phyloP scores from a whole-genome alignment of 2,888 invertebrate genomes.

The Apotomis betuletana region DNA sequence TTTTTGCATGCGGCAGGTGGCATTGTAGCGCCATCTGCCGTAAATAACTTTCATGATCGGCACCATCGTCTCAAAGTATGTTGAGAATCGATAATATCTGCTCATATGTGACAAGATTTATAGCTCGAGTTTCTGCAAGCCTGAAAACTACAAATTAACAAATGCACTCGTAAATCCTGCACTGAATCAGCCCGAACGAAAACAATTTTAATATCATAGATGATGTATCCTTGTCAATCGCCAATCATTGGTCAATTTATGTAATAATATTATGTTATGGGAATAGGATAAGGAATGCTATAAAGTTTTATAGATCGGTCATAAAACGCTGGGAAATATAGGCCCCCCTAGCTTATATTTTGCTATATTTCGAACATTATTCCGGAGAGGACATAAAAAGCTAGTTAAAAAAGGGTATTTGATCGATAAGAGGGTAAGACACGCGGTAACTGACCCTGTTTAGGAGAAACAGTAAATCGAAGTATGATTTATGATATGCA shows the following conservation, averaged over 20 bases:
- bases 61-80: too few species aligned
- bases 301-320: conserved; percentile 31
- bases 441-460: neutral
- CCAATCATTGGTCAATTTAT: conserved; percentile 31
- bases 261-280: conserved; percentile 20
- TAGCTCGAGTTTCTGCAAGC: too few species aligned
- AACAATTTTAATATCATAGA: conserved; percentile 2
- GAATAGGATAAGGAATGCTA: conserved; percentile 17
- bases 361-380: conserved; percentile 30
- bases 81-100: too few species aligned
- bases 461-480: too few species aligned
- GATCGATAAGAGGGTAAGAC: conserved; percentile 22
- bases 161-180: too few species aligned
- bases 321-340: conserved; percentile 34
- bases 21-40: too few species aligned
- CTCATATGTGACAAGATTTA: too few species aligned
- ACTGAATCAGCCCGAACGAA: neutral
- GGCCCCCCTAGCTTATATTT: conserved; percentile 28
- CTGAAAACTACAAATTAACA: too few species aligned
- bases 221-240: conserved; percentile 13
- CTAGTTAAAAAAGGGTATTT: conserved; percentile 37
- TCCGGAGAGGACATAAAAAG: conserved; percentile 24
- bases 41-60: too few species aligned
- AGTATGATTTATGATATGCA: too few species aligned
- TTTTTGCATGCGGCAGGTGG: too few species aligned